These are phyloP conservation scores for Podabrus alpinus DNA, from an alignment of 2,888 invertebrate genomes.

Conservation along the genomic window DNA sequence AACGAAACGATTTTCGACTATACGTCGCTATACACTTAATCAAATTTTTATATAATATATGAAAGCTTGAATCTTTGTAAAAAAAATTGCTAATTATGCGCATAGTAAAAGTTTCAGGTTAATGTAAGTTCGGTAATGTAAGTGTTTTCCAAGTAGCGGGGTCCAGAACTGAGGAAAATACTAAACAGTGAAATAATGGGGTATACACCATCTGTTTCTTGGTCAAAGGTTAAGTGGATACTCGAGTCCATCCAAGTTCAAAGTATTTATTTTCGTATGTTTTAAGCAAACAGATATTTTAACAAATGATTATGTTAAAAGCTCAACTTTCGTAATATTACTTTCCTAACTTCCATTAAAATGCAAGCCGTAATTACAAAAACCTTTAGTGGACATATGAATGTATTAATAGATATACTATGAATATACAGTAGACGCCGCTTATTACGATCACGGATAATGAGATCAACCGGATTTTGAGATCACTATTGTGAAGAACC, in stretches of 20 bases:
- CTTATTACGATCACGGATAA: no score
- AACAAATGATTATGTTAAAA: neutral
- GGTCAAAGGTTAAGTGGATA: conserved; percentile 41
- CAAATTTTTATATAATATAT: conserved; percentile 3
- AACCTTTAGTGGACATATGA: neutral
- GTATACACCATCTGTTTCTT: conserved; percentile 42
- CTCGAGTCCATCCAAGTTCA: conserved; percentile 30
- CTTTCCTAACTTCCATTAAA: neutral
- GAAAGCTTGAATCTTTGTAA: neutral
- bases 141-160: conserved; percentile 46
- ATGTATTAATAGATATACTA: no score
- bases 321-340: neutral
- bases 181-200: conserved; percentile 41
- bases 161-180: conserved; percentile 38
- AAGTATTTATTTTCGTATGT: conserved; percentile 23
- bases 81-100: conserved; percentile 5
- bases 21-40: neutral
- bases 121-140: conserved; percentile 40
- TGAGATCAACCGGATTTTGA: no score
- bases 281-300: neutral
- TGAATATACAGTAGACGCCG: no score
- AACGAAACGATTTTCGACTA: neutral
- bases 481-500: no score
- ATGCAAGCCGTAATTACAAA: neutral
- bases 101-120: conserved; percentile 21